Conservation (phyloP, 2,113 vertebrate species). For the Scolopax mira region DNA sequence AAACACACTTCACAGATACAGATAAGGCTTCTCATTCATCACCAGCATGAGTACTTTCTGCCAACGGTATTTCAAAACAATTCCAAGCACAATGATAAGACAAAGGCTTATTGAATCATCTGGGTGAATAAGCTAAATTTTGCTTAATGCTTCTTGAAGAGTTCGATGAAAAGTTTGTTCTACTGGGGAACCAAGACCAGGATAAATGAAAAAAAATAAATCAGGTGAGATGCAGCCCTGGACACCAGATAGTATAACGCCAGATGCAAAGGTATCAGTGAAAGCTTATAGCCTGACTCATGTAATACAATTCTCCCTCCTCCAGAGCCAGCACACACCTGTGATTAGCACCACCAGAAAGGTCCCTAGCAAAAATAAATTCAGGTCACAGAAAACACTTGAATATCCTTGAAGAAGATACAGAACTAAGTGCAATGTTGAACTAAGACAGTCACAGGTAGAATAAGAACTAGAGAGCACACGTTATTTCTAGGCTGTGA, state of each 20-base stretch:
- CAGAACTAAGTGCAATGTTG: neutral
- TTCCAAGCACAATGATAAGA: neutral
- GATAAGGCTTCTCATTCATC: neutral
- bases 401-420: neutral
- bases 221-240: neutral
- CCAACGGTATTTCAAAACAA: neutral
- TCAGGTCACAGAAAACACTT: neutral
- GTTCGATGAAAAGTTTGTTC: neutral
- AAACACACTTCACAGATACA: neutral
- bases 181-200: neutral
- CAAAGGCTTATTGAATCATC: neutral
- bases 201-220: neutral
- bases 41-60: neutral
- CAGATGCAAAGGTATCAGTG: neutral
- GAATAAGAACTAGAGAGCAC: neutral
- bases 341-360: neutral
- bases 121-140: neutral
- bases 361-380: neutral
- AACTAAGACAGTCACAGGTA: neutral
- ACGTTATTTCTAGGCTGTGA: neutral
- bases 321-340: neutral
- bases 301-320: neutral
- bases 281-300: neutral
- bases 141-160: neutral
- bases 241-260: accelerated